Evolutionary conservation across 2,797 vertebrate genomes (phyloP).

Genomic region (Catamblyrhynchus diadema): DNA sequence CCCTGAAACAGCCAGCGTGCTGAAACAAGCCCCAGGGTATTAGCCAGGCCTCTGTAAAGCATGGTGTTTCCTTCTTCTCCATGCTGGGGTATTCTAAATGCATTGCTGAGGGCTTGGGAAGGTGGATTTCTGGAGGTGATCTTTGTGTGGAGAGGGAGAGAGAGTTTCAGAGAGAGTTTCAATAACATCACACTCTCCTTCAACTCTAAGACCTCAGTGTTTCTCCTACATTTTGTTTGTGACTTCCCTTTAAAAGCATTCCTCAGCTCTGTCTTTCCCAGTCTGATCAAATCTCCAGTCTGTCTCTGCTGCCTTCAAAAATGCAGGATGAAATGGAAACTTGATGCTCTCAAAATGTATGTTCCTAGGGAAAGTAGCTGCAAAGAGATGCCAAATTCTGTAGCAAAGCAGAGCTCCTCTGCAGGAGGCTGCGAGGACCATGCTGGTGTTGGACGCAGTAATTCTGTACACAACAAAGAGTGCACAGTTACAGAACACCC

Average conservation of each 20-base stretch:
- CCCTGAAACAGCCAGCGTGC: background rate
- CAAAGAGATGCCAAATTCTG: background rate
- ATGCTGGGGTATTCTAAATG: constrained; percentile 2
- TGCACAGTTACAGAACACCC: background rate
- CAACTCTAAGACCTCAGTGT: background rate
- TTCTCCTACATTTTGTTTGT: background rate
- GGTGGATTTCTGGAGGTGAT: background rate
- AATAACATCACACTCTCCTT: background rate
- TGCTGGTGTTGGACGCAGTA: background rate
- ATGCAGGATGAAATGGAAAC: background rate
- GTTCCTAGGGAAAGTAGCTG: background rate
- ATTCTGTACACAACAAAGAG: constrained; percentile 15
- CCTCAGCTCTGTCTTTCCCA: constrained; percentile 8
- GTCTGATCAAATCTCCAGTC: background rate
- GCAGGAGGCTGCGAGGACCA: background rate
- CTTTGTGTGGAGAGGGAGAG: background rate
- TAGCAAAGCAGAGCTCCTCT: background rate
- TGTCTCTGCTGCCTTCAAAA: constrained; percentile 13
- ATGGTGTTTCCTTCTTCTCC: background rate
- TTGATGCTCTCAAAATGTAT: background rate
- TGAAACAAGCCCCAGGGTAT: background rate
- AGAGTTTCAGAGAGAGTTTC: background rate
- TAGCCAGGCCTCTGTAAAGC: background rate
- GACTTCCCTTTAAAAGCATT: background rate
- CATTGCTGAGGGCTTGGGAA: background rate